Percentiles rank a stretch among this genome's conserved stretches.
Evolutionary conservation across 2,113 vertebrate genomes (phyloP).

Genomic region (Pteropus alecto): DNA sequence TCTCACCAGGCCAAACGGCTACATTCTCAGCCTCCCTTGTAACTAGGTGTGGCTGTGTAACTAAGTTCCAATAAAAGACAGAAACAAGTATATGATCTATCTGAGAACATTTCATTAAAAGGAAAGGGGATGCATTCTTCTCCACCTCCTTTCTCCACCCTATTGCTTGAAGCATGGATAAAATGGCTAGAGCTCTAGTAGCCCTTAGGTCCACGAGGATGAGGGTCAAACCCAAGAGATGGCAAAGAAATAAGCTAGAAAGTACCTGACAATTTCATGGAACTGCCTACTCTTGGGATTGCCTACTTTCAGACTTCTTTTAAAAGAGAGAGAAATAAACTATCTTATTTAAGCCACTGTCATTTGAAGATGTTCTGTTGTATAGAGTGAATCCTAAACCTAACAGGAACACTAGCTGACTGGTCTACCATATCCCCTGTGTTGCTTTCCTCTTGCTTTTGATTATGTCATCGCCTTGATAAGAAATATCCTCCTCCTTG

Average conservation of each 20-base stretch:
- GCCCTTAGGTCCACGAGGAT: neutral
- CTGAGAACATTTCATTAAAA: neutral
- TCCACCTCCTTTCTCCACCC: neutral
- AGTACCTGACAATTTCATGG: neutral
- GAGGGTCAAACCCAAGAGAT: neutral
- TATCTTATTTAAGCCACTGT: neutral
- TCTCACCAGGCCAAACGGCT: neutral
- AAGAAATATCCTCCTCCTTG: neutral
- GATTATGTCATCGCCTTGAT: neutral
- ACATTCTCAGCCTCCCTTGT: neutral
- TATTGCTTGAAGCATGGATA: neutral
- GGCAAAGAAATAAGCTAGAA: neutral
- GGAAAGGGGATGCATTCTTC: neutral
- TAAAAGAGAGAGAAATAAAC: neutral
- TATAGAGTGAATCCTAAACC: neutral
- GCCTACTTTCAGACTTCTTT: neutral
- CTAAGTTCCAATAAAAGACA: neutral
- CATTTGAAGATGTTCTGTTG: neutral
- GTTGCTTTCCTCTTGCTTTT: neutral
- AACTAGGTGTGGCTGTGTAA: neutral
- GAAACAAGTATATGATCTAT: neutral
- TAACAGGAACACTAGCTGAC: neutral
- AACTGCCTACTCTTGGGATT: neutral
- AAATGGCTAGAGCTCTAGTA: neutral
- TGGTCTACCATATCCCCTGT: fast-evolving